Percentiles rank a stretch among this genome's conserved stretches.
Conservation (phyloP, 2,797 vertebrate species). For the Sylvia borin region DNA sequence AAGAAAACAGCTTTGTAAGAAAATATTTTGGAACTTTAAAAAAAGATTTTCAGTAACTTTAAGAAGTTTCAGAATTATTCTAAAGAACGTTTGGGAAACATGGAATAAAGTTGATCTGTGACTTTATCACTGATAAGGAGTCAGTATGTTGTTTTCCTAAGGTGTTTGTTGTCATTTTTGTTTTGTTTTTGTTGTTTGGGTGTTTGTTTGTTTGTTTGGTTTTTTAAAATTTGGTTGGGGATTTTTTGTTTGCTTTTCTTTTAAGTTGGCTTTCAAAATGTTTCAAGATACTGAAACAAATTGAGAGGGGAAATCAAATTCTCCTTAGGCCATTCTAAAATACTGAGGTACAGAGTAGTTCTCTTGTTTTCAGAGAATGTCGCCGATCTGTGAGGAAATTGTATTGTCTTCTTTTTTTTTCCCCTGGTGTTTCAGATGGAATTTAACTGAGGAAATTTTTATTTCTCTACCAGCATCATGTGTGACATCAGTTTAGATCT, state of each 20-base stretch:
- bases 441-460: background rate
- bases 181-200: background rate
- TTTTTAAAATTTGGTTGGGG: background rate
- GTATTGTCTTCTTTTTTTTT: background rate
- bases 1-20: background rate
- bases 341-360: background rate
- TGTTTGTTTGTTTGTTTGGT: background rate
- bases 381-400: background rate
- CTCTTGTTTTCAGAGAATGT: background rate
- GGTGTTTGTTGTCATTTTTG: background rate
- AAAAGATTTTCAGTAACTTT: background rate
- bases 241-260: background rate
- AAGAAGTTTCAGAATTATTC: background rate
- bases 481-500: background rate
- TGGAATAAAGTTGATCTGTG: background rate
- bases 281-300: background rate
- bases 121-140: background rate
- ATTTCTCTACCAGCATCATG: background rate
- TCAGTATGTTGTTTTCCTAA: background rate
- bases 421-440: background rate
- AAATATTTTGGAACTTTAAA: background rate
- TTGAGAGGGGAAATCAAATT: accelerated
- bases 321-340: background rate
- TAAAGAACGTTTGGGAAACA: background rate
- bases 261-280: background rate